Evolutionary conservation across 35 echinoderm and acorn worm genomes (phyloP).

Genomic region (Diadema setosum): DNA sequence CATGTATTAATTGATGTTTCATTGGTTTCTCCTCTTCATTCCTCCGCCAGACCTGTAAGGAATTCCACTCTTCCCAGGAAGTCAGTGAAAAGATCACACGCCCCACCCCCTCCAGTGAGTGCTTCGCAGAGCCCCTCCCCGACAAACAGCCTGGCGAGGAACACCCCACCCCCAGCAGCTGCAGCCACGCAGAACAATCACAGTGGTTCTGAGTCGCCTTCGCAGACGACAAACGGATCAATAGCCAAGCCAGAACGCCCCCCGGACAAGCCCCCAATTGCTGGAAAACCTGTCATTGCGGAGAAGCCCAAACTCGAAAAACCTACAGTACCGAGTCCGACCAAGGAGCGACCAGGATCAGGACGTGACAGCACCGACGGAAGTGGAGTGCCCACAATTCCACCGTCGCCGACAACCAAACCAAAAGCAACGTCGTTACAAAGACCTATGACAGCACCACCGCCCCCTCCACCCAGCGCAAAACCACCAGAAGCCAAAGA

Average conservation of each 20-base stretch:
- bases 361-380: not conserved
- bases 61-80: constrained; percentile 2
- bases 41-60: not conserved
- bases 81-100: constrained; percentile 9
- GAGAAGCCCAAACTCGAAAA: not conserved
- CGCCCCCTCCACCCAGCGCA: not conserved
- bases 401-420: not conserved
- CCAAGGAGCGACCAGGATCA: constrained; percentile 1
- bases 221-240: not conserved
- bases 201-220: not conserved
- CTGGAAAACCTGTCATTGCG: not conserved
- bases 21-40: not conserved
- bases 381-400: not conserved
- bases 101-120: not conserved
- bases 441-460: not conserved
- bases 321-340: constrained; percentile 3
- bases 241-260: not conserved
- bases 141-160: not conserved
- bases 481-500: not conserved
- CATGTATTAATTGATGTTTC: too few relatives aligned
- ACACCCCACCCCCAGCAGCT: not conserved
- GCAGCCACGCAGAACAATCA: not conserved
- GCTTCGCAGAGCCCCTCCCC: not conserved
- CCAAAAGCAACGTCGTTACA: not conserved
- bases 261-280: not conserved